Conservation (phyloP, 2,797 vertebrate species). For the Darevskia nairensis region DNA sequence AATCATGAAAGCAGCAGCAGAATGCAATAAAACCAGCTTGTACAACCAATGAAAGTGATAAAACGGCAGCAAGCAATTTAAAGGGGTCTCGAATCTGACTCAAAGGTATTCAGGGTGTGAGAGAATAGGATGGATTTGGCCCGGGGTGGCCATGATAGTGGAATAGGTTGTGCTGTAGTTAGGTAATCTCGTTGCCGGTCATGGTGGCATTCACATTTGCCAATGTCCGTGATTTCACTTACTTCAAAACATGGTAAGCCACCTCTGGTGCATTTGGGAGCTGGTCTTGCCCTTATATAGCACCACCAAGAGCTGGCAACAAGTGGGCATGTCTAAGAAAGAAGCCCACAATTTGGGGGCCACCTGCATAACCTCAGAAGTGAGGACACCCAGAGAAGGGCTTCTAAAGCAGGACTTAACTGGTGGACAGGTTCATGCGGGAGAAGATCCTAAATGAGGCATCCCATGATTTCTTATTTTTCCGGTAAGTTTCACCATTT, state of each 20-base stretch:
- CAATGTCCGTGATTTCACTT: too few relatives aligned
- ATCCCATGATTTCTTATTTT: too few relatives aligned
- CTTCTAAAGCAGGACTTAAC: not conserved
- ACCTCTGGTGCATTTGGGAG: too few relatives aligned
- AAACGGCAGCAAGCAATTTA: not conserved
- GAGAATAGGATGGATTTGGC: not conserved
- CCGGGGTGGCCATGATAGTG: too few relatives aligned
- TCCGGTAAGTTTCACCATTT: too few relatives aligned
- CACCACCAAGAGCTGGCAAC: too few relatives aligned
- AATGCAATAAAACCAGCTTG: not conserved
- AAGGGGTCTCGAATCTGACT: not conserved
- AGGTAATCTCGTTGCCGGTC: not conserved
- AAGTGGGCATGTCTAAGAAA: too few relatives aligned
- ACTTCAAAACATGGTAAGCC: too few relatives aligned
- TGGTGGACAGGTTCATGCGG: not conserved
- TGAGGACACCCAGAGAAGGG: too few relatives aligned
- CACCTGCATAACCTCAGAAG: not conserved
- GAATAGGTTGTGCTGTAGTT: not conserved
- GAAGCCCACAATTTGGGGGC: not conserved
- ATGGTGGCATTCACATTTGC: too few relatives aligned
- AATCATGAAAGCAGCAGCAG: not conserved
- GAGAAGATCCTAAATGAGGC: not conserved
- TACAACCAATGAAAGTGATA: not conserved
- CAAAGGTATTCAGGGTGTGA: not conserved
- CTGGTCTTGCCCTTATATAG: too few relatives aligned